phyloP scores from a whole-genome alignment of 2,888 invertebrate species.

The Papilio elwesi region DNA sequence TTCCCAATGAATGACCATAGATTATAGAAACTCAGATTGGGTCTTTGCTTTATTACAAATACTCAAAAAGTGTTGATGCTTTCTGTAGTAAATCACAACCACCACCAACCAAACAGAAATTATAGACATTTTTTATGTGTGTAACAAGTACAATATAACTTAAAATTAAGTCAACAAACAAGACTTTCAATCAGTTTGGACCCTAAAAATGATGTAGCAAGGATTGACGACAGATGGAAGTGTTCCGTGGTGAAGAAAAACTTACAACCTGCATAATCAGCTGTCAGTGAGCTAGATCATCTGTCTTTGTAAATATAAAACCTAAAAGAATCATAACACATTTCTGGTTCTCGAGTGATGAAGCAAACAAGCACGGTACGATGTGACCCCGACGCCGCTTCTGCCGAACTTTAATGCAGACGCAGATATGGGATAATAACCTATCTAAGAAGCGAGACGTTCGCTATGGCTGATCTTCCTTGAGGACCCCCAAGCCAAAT shows the following conservation, averaged over 20 bases:
- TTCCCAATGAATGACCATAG: constrained; percentile 69
- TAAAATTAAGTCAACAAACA: constrained; percentile 68
- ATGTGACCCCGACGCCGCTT: constrained; percentile 70
- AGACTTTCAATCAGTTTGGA: constrained; percentile 61
- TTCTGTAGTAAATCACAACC: constrained; percentile 81
- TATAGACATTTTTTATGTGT: constrained; percentile 78
- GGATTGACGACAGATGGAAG: constrained; percentile 75
- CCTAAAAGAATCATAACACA: constrained; percentile 80
- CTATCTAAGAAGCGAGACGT: constrained; percentile 73
- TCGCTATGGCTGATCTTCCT: constrained; percentile 75
- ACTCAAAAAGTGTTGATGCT: constrained; percentile 85
- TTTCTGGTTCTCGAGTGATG: constrained; percentile 67
- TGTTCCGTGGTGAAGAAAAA: constrained; percentile 80
- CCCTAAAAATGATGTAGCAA: constrained; percentile 63
- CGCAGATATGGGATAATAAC: constrained; percentile 83
- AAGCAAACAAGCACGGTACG: constrained; percentile 67
- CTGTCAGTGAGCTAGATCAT: constrained; percentile 85
- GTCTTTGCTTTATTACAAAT: constrained; percentile 66
- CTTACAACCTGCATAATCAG: constrained; percentile 85
- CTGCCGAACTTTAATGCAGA: constrained; percentile 60
- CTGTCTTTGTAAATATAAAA: constrained; percentile 84
- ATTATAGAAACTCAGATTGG: constrained; percentile 59
- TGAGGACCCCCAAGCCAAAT: constrained; percentile 62
- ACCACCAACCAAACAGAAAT: constrained; percentile 79
- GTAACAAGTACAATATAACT: constrained; percentile 70